Evolutionary conservation across 1,140 invertebrate species (phyloP).

Genomic region (Eupristina koningsbergeri): DNA sequence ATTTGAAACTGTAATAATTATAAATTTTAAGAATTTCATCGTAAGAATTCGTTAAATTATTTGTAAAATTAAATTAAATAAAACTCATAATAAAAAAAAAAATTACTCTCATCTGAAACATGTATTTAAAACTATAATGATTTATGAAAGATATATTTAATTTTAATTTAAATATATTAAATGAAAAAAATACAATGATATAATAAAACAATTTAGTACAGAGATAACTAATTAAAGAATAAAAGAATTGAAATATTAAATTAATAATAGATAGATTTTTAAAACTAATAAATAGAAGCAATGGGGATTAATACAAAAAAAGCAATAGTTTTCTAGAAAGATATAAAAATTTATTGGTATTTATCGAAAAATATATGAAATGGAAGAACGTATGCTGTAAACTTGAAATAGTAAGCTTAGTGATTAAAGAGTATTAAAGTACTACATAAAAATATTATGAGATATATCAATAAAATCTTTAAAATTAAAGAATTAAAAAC

Average conservation of each 20-base stretch:
- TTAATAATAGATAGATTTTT: not conserved
- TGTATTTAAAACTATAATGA: no score
- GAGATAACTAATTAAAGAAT: not conserved
- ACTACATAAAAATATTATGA: not conserved
- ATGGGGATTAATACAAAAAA: not conserved
- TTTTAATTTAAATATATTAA: no score
- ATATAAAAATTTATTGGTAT: not conserved
- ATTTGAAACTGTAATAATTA: no score
- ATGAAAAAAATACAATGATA: no score
- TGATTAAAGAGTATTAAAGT: not conserved
- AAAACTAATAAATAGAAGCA: not conserved
- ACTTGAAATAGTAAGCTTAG: not conserved
- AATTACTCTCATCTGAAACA: no score
- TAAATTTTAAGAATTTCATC: no score
- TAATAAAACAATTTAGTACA: no score
- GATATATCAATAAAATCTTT: not conserved
- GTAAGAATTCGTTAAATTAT: no score
- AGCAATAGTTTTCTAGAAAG: not conserved
- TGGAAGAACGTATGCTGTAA: not conserved
- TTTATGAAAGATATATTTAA: no score
- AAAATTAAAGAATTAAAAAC: not conserved
- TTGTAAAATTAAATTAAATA: no score
- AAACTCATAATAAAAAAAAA: no score
- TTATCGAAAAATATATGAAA: not conserved
- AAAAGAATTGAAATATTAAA: not conserved